A percentile compares a stretch with the other conserved stretches of the same genome.
Evolutionary conservation across 2,888 invertebrate genomes (phyloP).

Genomic region (Criorhina ranunculi): DNA sequence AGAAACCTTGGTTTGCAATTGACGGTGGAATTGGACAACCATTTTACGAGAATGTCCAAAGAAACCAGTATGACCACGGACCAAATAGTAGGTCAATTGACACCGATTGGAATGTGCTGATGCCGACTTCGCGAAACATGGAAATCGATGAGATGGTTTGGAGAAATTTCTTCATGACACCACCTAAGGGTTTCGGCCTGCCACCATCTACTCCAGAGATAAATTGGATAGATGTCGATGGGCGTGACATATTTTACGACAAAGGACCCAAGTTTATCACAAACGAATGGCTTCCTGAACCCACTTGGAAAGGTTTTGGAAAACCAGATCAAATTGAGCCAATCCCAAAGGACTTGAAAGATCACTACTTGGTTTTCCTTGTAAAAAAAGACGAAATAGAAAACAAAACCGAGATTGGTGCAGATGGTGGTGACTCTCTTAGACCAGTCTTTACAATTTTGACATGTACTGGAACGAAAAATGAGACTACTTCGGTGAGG

Average conservation of each 20-base stretch:
- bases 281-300: slow-evolving; percentile 11
- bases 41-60: background rate
- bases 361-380: slow-evolving; percentile 44
- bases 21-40: background rate
- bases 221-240: no score
- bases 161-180: slow-evolving; percentile 3
- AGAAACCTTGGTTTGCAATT: background rate
- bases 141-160: slow-evolving; percentile 36
- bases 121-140: background rate
- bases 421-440: background rate
- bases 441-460: background rate
- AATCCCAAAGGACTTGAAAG: background rate
- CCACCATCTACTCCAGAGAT: no score
- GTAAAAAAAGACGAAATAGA: slow-evolving; percentile 32
- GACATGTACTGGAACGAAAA: background rate
- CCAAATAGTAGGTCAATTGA: background rate
- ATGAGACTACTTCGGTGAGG: no score
- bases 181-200: background rate
- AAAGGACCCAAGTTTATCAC: background rate
- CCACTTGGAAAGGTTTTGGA: background rate
- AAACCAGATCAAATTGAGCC: background rate
- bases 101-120: background rate
- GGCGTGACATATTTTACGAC: background rate
- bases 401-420: background rate
- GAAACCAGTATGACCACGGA: background rate